Conservation (phyloP, 2,888 invertebrate genomes). For the Drosophila cracens region DNA sequence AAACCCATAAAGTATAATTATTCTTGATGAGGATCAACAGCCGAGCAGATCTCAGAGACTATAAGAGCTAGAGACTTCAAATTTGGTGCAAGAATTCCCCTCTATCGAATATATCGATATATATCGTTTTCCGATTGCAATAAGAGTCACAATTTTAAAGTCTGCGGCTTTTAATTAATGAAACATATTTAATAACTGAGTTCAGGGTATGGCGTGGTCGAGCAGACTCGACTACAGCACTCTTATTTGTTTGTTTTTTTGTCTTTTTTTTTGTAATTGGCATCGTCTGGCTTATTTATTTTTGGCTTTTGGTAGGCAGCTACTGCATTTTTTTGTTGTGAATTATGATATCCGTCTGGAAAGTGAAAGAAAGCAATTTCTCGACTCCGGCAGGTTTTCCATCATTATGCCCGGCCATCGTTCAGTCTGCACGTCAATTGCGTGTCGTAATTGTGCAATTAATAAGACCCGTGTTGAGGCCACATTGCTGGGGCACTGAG, state of each 20-base stretch:
- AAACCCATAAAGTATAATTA: no score
- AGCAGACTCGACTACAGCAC: background rate
- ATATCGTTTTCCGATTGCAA: background rate
- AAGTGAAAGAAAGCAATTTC: slow-evolving; percentile 80
- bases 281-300: slow-evolving; percentile 54
- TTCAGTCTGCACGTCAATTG: slow-evolving; percentile 73
- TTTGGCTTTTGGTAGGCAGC: slow-evolving; percentile 37
- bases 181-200: no score
- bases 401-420: slow-evolving; percentile 67
- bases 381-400: slow-evolving; percentile 56
- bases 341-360: slow-evolving; percentile 79
- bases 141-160: background rate
- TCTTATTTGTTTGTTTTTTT: slow-evolving; percentile 9
- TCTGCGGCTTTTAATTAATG: background rate
- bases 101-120: background rate
- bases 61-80: background rate
- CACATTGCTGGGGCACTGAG: background rate
- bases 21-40: no score
- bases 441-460: slow-evolving; percentile 81
- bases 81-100: background rate
- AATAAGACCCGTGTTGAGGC: slow-evolving; percentile 56
- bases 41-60: background rate
- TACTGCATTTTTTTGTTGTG: slow-evolving; percentile 55
- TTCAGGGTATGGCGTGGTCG: background rate
- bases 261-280: slow-evolving; percentile 24